A percentile compares a stretch with the other conserved stretches of the same genome.
Evolutionary conservation across 2,888 invertebrate genomes (phyloP).

Genomic region (Hesperia comma): DNA sequence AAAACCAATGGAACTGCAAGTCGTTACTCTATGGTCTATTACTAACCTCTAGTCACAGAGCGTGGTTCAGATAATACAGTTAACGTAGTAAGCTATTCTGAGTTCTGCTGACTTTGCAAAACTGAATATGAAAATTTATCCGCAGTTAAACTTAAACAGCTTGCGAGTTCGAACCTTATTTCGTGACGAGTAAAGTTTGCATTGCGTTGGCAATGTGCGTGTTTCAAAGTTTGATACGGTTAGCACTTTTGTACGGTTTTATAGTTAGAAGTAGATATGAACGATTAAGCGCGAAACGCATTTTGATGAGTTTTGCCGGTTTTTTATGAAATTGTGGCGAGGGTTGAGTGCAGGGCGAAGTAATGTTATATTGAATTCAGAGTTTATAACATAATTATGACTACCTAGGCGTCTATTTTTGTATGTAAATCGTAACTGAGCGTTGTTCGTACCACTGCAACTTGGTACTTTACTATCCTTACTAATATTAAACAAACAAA

Average conservation of each 20-base stretch:
- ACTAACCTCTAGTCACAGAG: neutral
- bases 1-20: too few relatives aligned
- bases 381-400: neutral
- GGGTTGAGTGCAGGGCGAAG: neutral
- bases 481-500: too few relatives aligned
- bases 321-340: neutral
- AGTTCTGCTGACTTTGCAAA: neutral
- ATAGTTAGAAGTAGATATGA: neutral
- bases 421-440: too few relatives aligned
- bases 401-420: too few relatives aligned
- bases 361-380: neutral
- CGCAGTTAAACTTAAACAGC: neutral
- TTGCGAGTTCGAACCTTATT: neutral
- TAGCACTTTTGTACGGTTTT: conserved; percentile 3
- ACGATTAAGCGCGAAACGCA: neutral
- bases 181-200: neutral
- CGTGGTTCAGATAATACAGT: conserved; percentile 2
- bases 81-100: neutral
- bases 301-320: neutral
- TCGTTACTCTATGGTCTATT: too few relatives aligned
- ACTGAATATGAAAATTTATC: conserved; percentile 6
- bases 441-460: too few relatives aligned
- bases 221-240: neutral
- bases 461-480: too few relatives aligned
- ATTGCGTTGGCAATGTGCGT: neutral